Evolutionary conservation across 2,797 vertebrate species (phyloP).

Genomic region (Takifugu rubripes): DNA sequence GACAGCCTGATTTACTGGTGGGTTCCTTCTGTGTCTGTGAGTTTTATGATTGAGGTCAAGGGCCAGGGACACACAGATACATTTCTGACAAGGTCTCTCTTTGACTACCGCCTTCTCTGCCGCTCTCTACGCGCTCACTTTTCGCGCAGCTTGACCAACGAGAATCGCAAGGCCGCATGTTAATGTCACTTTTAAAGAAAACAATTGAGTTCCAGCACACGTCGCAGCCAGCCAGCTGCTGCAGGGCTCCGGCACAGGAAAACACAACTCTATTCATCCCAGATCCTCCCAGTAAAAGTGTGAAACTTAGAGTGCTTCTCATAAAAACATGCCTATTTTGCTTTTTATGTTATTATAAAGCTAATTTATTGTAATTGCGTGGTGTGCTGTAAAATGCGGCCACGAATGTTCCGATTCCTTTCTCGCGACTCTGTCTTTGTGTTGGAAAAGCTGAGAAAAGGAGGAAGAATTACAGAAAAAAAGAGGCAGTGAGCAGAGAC

Average conservation of each 20-base stretch:
- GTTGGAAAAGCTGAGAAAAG: no score
- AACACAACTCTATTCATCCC: constrained; percentile 10
- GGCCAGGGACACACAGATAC: constrained; percentile 64
- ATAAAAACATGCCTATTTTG: neutral
- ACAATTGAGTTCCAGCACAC: constrained; percentile 45
- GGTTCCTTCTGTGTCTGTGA: constrained; percentile 65
- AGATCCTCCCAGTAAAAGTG: neutral
- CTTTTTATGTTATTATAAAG: no score
- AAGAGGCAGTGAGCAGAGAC: no score
- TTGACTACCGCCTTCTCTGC: constrained; percentile 57
- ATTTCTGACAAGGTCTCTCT: constrained; percentile 63
- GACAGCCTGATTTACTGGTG: constrained; percentile 70
- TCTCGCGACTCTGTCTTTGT: neutral
- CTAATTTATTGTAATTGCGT: no score
- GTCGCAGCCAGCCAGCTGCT: constrained; percentile 45
- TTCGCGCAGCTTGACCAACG: constrained; percentile 42
- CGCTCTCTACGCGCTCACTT: constrained; percentile 36
- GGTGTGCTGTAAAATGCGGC: no score
- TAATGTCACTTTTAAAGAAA: constrained; percentile 58
- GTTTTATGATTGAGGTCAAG: constrained; percentile 71
- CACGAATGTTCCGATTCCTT: neutral
- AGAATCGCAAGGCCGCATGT: constrained; percentile 59
- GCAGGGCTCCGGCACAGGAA: constrained; percentile 7
- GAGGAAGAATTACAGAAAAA: no score
- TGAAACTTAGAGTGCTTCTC: neutral